These are phyloP conservation scores for Chrysoperla carnea DNA, from an alignment of 1,140 invertebrate species.

Conservation along the genomic window DNA sequence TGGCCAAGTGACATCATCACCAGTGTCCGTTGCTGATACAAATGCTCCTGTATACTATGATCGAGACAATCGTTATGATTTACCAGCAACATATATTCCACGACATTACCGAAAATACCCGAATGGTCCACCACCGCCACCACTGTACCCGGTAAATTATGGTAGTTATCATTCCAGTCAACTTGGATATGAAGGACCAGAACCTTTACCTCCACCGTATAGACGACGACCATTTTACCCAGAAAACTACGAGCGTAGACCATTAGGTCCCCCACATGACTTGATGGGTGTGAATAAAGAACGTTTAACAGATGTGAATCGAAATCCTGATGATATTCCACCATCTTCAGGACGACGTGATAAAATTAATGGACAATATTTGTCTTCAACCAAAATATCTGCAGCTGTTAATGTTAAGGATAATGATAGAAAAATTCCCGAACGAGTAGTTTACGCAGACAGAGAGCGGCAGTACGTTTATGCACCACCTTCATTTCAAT, in stretches of 20 bases:
- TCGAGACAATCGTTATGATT: neutral
- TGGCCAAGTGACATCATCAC: slow-evolving; percentile 5
- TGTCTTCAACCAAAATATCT: slow-evolving; percentile 15
- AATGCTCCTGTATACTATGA: neutral
- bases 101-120: neutral
- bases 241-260: slow-evolving; percentile 1
- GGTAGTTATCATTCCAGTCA: neutral
- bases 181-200: too few species aligned
- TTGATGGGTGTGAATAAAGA: neutral
- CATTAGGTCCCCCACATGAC: neutral
- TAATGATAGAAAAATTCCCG: slow-evolving; percentile 12
- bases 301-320: neutral
- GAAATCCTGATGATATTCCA: slow-evolving; percentile 8
- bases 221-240: slow-evolving; percentile 9
- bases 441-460: slow-evolving; percentile 18
- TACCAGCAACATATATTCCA: neutral
- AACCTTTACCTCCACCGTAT: neutral
- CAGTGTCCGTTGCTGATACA: neutral
- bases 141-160: neutral
- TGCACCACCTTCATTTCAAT: slow-evolving; percentile 1
- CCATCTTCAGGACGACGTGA: slow-evolving; percentile 9
- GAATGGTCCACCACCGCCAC: neutral
- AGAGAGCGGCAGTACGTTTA: slow-evolving; percentile 11
- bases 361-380: slow-evolving; percentile 1
- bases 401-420: slow-evolving; percentile 17